Percentiles rank a stretch among this genome's conserved stretches.
These are phyloP conservation scores for Salmo trutta DNA, from an alignment of 2,797 vertebrate species.

Conservation along the genomic window DNA sequence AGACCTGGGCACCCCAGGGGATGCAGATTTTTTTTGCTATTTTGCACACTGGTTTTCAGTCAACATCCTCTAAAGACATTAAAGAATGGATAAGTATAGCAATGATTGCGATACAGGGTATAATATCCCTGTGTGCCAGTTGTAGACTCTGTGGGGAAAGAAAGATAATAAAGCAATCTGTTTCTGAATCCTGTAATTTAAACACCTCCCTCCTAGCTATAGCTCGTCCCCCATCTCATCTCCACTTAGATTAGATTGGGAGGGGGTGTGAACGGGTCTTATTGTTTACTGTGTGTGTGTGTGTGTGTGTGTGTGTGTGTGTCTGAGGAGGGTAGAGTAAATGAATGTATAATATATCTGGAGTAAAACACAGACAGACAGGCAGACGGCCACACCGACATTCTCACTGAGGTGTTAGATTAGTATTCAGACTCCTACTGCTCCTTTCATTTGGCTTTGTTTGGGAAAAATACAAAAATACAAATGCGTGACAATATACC, in stretches of 20 bases:
- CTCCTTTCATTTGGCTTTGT: conserved; percentile 56
- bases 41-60: too few species aligned
- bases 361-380: neutral
- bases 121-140: conserved; percentile 29
- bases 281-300: neutral
- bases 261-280: neutral
- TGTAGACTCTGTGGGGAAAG: conserved; percentile 54
- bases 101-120: neutral
- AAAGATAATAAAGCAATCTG: conserved; percentile 75
- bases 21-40: too few species aligned
- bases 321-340: neutral
- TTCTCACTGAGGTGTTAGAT: conserved; percentile 43
- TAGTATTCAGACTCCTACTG: conserved; percentile 46
- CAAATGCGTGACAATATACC: conserved; percentile 53
- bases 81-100: too few species aligned
- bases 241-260: conserved; percentile 71
- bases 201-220: conserved; percentile 47
- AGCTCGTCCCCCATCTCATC: conserved; percentile 73
- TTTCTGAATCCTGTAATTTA: conserved; percentile 74
- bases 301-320: neutral
- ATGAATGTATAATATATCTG: neutral
- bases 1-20: too few species aligned
- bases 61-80: too few species aligned
- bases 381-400: neutral
- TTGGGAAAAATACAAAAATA: conserved; percentile 18